Base-by-base conservation (phyloP, 2,888 invertebrate genomes). In the Drosophila testacea region DNA sequence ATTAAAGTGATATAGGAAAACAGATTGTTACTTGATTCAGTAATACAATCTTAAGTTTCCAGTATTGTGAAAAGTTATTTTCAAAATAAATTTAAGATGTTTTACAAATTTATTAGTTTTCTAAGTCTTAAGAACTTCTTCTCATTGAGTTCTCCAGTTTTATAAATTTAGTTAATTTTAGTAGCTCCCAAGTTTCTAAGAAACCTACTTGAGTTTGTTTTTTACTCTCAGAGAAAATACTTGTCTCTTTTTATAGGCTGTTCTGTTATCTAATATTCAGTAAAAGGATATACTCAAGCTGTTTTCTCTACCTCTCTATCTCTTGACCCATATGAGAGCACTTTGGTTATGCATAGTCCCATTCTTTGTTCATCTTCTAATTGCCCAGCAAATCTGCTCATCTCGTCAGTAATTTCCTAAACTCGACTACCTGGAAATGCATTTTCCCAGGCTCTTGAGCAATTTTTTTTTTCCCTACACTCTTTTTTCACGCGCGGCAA, bases 401-500 rank as follows among this genome's bases (percentile, higher is more conserved):
- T 67, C 73, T 77, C n/a, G 44, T 50, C 30, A 56, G 52, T 61
- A 77, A 62, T 73, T 77, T 68, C 47, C 68, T 68, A 57, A 77
- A 46, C 60, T 68, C 44, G 44, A 42, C 59, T 55, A 55, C 41
- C 59, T 77, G 44, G 44, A 69, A 77, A 76, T 76, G 78, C 69
- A 62, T 76, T 77, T 75, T 60, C 10, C 60, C 52, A 47, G 61
- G 48, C 60, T 48, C 70, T 70, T 64, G 28, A 69, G n/a, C 27
- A 6, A 5, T 13, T 38, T 27, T 39, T 27, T 39, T 47, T 59
- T 63, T 55, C 10, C 4, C 4, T 30, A 39, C 48, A 57, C 54
- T 68, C 60, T 73, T 61, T 69, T 65, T 75, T 75, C 69, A 73
- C 79, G 83, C 83, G 83, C 80, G 50, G 70, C 69, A 77, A 83